Conservation (phyloP, 2,797 vertebrate species). For the Geotria australis region DNA sequence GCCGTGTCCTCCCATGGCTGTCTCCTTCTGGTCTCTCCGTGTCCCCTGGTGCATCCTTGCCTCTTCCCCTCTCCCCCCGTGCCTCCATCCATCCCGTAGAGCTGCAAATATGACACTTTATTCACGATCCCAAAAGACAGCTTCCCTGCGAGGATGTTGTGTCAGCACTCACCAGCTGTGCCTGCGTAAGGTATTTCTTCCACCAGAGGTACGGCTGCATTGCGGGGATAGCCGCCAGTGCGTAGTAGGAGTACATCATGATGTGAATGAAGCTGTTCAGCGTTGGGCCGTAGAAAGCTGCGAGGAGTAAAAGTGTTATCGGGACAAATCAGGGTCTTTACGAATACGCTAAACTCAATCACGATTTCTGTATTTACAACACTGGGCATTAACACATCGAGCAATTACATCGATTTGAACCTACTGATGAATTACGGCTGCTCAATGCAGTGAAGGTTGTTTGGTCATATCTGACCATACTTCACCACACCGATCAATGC, state of each 20-base stretch:
- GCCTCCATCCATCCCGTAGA: neutral
- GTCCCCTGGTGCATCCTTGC: no score
- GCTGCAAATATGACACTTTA: neutral
- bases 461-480: no score
- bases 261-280: conserved; percentile 90
- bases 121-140: conserved; percentile 1
- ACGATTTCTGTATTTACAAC: neutral
- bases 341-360: neutral
- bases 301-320: neutral
- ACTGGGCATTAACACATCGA: no score
- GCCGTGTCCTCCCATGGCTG: no score
- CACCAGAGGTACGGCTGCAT: conserved; percentile 88
- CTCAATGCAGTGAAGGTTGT: no score
- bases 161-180: conserved; percentile 45
- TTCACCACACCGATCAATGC: no score
- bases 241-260: conserved; percentile 93
- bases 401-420: no score
- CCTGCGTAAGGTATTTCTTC: conserved; percentile 96
- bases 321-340: neutral
- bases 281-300: conserved; percentile 68
- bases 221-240: conserved; percentile 53
- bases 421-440: no score
- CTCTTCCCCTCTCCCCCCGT: no score
- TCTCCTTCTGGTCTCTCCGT: no score
- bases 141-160: neutral